Evolutionary conservation across 2,888 invertebrate species (phyloP), one percentile per base, ranked within the genome.

Genomic region (Agrotis exclamationis): DNA sequence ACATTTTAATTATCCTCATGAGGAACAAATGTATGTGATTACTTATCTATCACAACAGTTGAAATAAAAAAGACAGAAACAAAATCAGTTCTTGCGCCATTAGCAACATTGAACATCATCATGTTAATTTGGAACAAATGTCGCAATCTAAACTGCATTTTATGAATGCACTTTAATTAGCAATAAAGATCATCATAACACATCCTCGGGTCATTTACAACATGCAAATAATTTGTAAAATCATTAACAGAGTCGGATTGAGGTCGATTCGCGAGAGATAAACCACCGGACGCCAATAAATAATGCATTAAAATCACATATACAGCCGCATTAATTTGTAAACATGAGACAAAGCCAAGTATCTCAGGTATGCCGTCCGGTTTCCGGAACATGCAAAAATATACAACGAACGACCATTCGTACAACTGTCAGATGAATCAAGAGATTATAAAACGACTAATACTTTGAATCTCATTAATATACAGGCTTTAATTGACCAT

Each of bases 361-460:
- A 78, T 76, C 60, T 77, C 22, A 71, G 73, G 69, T 67, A 86
- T 85, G 84, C 68, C 64, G 65, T 63, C 57, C 56, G 48, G 74
- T 77, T 86, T 85, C 86, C 86, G 86, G 79, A 72, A 75, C 71
- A 74, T 66, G 63, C 74, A 60, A 64, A 63, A 65, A 63, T 75
- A 79, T 75, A 73, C 70, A 63, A 63, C 53, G 20, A 39, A 48
- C 11, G 18, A 9, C 44, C 62, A 54, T 62, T 70, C 54, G 18
- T 14, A 45, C 59, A 44, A 54, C 64, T 47, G 63, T 22, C 69
- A 54, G 67, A 79, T 69, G 66, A 82, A 70, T 80, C 83, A 79
- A 66, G 22, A 64, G 59, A 57, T 67, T 73, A 64, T 57, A 70
- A 82, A 76, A 71, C 62, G 33, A 45, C 18, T 44, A 74, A 65